Conservation (phyloP, 2,888 invertebrate genomes). For the Spatulosminthurus flaviceps region DNA sequence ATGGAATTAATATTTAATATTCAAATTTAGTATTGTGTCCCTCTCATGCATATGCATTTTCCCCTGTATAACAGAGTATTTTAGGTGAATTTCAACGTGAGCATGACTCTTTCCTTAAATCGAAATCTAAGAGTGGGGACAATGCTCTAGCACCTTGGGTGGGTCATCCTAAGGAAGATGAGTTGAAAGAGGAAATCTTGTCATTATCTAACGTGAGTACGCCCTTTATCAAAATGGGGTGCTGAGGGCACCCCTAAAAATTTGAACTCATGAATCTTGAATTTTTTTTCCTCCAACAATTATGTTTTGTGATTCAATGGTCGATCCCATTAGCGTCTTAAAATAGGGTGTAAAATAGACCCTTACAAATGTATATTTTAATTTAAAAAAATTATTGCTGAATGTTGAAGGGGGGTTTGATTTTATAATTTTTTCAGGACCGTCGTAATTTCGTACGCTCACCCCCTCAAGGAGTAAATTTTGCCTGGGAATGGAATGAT, state of each 20-base stretch:
- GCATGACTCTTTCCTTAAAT: conserved; percentile 94
- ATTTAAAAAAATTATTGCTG: background rate
- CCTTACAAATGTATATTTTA: background rate
- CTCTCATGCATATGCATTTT: no score
- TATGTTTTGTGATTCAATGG: no score
- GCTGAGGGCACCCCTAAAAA: no score
- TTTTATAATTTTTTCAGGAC: conserved; percentile 74
- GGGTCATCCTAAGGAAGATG: conserved; percentile 92
- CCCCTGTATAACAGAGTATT: conserved; percentile 78
- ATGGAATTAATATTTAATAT: no score
- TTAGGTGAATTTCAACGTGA: conserved; percentile 97
- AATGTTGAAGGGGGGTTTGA: no score
- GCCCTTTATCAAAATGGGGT: background rate
- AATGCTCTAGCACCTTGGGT: conserved; percentile 89
- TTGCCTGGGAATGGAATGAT: conserved; percentile 92
- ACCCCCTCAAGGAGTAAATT: conserved; percentile 94
- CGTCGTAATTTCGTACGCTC: conserved; percentile 96
- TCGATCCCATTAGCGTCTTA: no score
- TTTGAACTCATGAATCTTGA: no score
- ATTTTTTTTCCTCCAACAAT: no score
- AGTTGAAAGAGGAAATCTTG: conserved; percentile 93
- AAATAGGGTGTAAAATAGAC: no score
- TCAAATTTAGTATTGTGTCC: no score
- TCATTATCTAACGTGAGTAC: conserved; percentile 83
- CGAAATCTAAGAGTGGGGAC: conserved; percentile 76